A percentile compares a stretch with the other conserved stretches of the same genome.
phyloP scores from a whole-genome alignment of 1,140 invertebrate species.

The Phocides pigmalion region DNA sequence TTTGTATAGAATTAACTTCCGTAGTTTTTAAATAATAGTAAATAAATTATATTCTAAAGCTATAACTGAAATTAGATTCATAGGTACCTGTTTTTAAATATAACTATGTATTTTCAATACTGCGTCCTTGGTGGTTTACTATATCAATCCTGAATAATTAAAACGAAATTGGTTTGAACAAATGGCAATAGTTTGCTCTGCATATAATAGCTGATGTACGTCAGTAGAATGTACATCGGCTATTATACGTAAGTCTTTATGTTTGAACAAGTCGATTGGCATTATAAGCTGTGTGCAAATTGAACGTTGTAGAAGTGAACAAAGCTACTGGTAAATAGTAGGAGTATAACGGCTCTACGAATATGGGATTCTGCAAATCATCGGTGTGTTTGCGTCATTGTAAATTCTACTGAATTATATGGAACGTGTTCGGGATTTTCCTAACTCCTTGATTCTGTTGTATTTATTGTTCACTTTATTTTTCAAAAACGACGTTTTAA shows the following conservation, averaged over 20 bases:
- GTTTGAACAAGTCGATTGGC: slow-evolving; percentile 47
- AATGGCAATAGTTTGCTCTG: slow-evolving; percentile 41
- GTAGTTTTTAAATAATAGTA: too few relatives aligned
- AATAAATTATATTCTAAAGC: too few relatives aligned
- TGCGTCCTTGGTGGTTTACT: slow-evolving; percentile 12
- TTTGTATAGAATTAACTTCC: too few relatives aligned
- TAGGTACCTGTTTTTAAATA: too few relatives aligned
- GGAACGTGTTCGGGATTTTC: background rate
- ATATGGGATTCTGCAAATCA: background rate
- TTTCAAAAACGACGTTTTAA: too few relatives aligned
- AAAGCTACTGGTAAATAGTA: slow-evolving; percentile 12
- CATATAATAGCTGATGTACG: slow-evolving; percentile 52
- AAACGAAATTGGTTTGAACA: slow-evolving; percentile 56
- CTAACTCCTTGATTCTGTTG: background rate
- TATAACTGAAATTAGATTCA: too few relatives aligned
- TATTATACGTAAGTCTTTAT: slow-evolving; percentile 15
- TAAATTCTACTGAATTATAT: background rate
- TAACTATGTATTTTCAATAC: too few relatives aligned
- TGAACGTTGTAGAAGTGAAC: slow-evolving; percentile 15
- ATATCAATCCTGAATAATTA: slow-evolving; percentile 42
- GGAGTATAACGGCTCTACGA: slow-evolving; percentile 2
- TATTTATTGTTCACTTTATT: too few relatives aligned
- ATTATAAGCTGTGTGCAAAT: slow-evolving; percentile 18
- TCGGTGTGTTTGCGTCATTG: slow-evolving; percentile 4
- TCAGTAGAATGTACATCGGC: slow-evolving; percentile 41